Base-by-base conservation (phyloP, 2,797 vertebrate species). In the Bradypodion pumilum region DNA sequence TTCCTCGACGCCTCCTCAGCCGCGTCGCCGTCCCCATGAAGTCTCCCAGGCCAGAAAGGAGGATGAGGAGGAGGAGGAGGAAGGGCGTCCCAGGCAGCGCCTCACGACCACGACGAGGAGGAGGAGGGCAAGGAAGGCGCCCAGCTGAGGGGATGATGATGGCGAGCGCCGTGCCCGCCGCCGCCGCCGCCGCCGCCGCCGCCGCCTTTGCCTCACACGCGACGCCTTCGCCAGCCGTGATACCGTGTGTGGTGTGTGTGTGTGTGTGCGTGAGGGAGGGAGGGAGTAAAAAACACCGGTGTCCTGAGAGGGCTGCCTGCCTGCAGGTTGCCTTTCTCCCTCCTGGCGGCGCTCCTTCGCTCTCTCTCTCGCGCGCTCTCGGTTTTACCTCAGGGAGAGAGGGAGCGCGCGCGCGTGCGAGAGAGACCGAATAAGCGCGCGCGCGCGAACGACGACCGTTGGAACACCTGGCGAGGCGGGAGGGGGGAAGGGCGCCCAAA, bases 21-120 rank as follows among this genome's bases (percentile, higher is more conserved):
- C 85, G 66, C 88, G 80, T 86, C 90, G 60, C 91, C 91, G 88
- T 87, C 77, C 75, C 79, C 89, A 90, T 94, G 93, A 94, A 94
- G 94, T 93, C 93, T 93, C 85, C 91, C 82, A n/a, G n/a, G n/a
- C n/a, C n/a, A n/a, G n/a, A n/a, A n/a, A n/a, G n/a, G n/a, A n/a
- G n/a, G n/a, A n/a, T n/a, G n/a, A n/a, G n/a, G n/a, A n/a, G n/a
- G n/a, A n/a, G n/a, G n/a, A n/a, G n/a, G n/a, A n/a, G n/a, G n/a
- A n/a, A n/a, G n/a, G n/a, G n/a, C n/a, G n/a, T n/a, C n/a, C n/a
- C n/a, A n/a, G n/a, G n/a, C n/a, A n/a, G n/a, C 59, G 68, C 86
- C 46, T 85, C 87, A 82, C 84, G 88, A 89, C 75, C 80, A 72
- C 66, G 78, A 69, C 88, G 60, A 25, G 59, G n/a, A n/a, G n/a